Evolutionary conservation across 2,797 vertebrate genomes (phyloP), one percentile per base, ranked within the genome.

Genomic region (Florisuga fusca): DNA sequence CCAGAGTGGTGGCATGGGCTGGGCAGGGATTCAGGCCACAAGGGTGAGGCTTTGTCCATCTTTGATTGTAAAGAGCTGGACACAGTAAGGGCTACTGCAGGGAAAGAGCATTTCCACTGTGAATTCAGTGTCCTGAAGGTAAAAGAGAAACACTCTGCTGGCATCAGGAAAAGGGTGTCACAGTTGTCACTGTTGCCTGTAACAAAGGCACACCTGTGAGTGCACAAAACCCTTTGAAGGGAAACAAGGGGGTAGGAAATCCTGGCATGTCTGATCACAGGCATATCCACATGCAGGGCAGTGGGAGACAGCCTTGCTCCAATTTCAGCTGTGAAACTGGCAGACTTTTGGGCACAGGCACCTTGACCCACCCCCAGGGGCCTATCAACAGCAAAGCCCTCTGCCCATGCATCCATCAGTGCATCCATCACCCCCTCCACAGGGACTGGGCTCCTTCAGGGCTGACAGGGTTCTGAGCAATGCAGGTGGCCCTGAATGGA

Each of bases 321-420:
- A 71, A 0, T 43, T 55, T 62, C 3, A n/a, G 12, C 12, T 4
- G 0, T 15, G 20, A 59, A 83, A 77, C 10, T 5, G 11, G 55
- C 41, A 90, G 53, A 63, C 18, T 7, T 55, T 50, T 22, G 12
- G 9, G 14, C 41, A 12, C 29, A 26, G 9, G 4, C 7, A 75
- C 4, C 4, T 5, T 5, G 2, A 75, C 38, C 20, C 10, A 46
- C 21, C 5, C 1, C 0, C 2, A 2, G 16, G 4, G 15, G 53
- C 12, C 18, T 46, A 67, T 7, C 2, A 1, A 45, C 27, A 64
- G 57, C 69, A 88, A 27, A 88, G 29, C 38, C 15, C 41, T 59
- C 27, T 64, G 21, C 14, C 7, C 3, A 45, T 38, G 38, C 38
- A 38, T 11, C 38, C 38, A 38, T 38, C 38, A 1, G 13, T 22